Evolutionary conservation across 2,797 vertebrate genomes (phyloP).

Genomic region (Oryzias dopingdopingensis): DNA sequence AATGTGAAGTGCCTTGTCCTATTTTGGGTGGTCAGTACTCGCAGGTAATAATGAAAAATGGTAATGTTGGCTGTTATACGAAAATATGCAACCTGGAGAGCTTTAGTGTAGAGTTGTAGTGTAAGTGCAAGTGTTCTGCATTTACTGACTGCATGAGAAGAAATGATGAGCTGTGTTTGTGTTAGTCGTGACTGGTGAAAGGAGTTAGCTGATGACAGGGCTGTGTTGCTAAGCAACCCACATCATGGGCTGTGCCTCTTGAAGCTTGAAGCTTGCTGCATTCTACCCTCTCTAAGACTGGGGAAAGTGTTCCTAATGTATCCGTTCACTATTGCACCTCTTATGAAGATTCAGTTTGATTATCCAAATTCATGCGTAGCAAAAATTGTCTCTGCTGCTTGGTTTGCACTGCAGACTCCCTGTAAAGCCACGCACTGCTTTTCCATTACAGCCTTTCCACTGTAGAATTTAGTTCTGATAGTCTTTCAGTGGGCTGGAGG

Average conservation of each 20-base stretch:
- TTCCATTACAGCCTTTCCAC: constrained; percentile 21
- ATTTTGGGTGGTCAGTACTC: constrained; percentile 10
- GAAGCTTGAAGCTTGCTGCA: constrained; percentile 77
- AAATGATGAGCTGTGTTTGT: constrained; percentile 80
- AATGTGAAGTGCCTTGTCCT: constrained; percentile 1
- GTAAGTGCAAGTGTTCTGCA: constrained; percentile 65
- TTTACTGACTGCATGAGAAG: constrained; percentile 71
- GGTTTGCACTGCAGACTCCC: constrained; percentile 11
- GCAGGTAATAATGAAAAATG: constrained; percentile 13
- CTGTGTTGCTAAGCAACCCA: constrained; percentile 86
- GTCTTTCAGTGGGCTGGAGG: constrained; percentile 46
- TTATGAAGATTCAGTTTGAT: constrained; percentile 14
- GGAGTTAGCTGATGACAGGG: constrained; percentile 87
- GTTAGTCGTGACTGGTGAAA: constrained; percentile 92
- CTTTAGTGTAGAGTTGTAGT: constrained; percentile 51
- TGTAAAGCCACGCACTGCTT: constrained; percentile 12
- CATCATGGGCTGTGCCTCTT: constrained; percentile 82
- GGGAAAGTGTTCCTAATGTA: constrained; percentile 46
- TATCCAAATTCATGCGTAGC: constrained; percentile 9
- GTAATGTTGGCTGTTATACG: not conserved
- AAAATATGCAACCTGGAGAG: constrained; percentile 42
- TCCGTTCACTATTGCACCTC: constrained; percentile 26
- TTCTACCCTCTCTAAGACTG: constrained; percentile 69
- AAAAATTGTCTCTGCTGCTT: constrained; percentile 1
- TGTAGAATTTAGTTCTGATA: constrained; percentile 32